Evolutionary conservation across 2,888 invertebrate species (phyloP), one percentile per base, ranked within the genome.

Genomic region (Gandaritis pyraliata): DNA sequence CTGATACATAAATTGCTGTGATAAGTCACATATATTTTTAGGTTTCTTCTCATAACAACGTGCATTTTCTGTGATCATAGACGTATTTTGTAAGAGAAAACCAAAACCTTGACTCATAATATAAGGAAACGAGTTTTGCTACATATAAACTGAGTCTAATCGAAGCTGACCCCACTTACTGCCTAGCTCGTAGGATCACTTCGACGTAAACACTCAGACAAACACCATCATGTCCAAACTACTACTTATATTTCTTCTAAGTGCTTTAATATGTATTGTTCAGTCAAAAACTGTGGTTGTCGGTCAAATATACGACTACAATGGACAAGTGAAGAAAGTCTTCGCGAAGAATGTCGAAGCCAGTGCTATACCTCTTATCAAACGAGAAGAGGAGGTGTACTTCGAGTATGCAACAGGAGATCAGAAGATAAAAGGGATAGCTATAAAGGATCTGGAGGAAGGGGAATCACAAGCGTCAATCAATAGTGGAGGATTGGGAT

Each of bases 341-440:
- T 85, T 78, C 48, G 85, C 88, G 7, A 81, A 81, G 23, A 66
- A 57, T 0, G 66, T 85, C 0, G 82, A 85, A 38, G 59, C 80
- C 0, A 61, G 68, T 1, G 67, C 72, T 0, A 78, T 90, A n/a
- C 88, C 86, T 0, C 58, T 89, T 0, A 18, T 89, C 0, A 87
- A 87, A 30, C 65, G 88, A 0, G 85, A 83, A 13, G 75, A 88
- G 16, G 84, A 81, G n/a, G 64, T 88, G 0, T 67, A 65, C 5
- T 88, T 86, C 38, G 84, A 87, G 51, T 85, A 87, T 55, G 80
- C 82, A 16, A 45, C 71, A 11, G 81, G 77, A 53, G 83, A 85
- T 29, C 77, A 85, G 73, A 87, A 76, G 62, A 90, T 92, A 2
- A 91, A 90, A 66, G 92, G 92, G 0, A 87, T 92, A 0, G 85